These are phyloP conservation scores for Morbakka virulenta DNA, from an alignment of 30 jellyfish, hydroid and myxozoan genomes.

Conservation along the genomic window DNA sequence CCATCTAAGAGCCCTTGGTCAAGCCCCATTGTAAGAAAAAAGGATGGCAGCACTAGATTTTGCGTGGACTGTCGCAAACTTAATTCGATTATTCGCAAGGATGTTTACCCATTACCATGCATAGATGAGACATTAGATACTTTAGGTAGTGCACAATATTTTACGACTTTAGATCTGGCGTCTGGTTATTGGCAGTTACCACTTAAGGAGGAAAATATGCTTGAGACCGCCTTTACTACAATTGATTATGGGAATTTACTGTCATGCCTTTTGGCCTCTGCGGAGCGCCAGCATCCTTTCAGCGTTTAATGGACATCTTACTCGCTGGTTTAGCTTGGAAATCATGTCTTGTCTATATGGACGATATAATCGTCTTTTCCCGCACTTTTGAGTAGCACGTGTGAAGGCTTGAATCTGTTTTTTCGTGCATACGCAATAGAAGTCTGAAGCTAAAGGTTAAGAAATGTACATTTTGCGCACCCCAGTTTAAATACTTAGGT, in stretches of 20 bases:
- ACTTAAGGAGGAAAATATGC: constrained; percentile 10
- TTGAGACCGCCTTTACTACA: constrained; percentile 47
- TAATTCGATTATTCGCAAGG: constrained; percentile 17
- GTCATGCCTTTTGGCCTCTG: neutral
- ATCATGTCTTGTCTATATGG: too few species aligned
- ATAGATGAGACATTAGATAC: constrained; percentile 45
- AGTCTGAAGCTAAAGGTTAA: too few species aligned
- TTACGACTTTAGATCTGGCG: constrained; percentile 45
- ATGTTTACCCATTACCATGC: constrained; percentile 51
- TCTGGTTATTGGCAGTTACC: constrained; percentile 62
- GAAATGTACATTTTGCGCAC: too few species aligned
- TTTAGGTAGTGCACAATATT: constrained; percentile 26
- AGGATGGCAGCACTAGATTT: constrained; percentile 64
- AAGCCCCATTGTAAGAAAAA: constrained; percentile 49
- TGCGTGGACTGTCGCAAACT: constrained; percentile 55
- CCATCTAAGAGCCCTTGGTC: constrained; percentile 64
- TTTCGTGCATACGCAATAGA: too few species aligned
- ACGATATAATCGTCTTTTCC: too few species aligned
- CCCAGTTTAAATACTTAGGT: too few species aligned
- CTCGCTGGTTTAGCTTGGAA: too few species aligned
- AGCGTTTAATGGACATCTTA: too few species aligned
- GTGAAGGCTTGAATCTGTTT: too few species aligned
- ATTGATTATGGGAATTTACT: too few species aligned
- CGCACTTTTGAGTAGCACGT: too few species aligned
- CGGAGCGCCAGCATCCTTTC: too few species aligned